phyloP scores from a whole-genome alignment of 2,888 invertebrate genomes.

The Nebria salina region DNA sequence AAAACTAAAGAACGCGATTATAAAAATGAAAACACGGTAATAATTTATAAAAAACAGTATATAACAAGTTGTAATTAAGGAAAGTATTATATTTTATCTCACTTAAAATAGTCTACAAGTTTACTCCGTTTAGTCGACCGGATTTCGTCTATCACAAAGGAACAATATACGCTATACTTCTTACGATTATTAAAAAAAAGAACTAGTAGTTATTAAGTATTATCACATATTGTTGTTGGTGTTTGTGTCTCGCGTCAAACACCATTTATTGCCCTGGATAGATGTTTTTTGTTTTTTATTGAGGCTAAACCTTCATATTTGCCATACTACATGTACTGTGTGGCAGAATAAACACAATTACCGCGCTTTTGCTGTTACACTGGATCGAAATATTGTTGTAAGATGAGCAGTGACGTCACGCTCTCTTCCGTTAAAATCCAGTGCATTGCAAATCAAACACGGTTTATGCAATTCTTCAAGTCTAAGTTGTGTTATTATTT shows the following conservation, averaged over 20 bases:
- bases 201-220: conserved; percentile 36
- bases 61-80: conserved; percentile 34
- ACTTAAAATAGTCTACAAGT: conserved; percentile 38
- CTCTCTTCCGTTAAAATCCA: no score
- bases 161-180: conserved; percentile 37
- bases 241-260: background rate
- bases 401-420: no score
- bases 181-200: conserved; percentile 24
- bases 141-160: conserved; percentile 31
- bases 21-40: conserved; percentile 9
- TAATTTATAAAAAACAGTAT: conserved; percentile 17
- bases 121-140: conserved; percentile 28
- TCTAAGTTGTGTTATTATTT: no score
- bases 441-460: no score
- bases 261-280: background rate
- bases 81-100: conserved; percentile 27
- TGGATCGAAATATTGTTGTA: no score
- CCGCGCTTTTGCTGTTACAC: no score
- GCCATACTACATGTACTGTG: no score
- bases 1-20: background rate
- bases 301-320: no score
- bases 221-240: conserved; percentile 37
- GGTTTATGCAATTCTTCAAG: no score
- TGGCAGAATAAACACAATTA: no score
- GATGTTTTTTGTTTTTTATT: background rate